These are phyloP conservation scores for Menidia menidia DNA, from an alignment of 2,797 vertebrate species.

Conservation along the genomic window DNA sequence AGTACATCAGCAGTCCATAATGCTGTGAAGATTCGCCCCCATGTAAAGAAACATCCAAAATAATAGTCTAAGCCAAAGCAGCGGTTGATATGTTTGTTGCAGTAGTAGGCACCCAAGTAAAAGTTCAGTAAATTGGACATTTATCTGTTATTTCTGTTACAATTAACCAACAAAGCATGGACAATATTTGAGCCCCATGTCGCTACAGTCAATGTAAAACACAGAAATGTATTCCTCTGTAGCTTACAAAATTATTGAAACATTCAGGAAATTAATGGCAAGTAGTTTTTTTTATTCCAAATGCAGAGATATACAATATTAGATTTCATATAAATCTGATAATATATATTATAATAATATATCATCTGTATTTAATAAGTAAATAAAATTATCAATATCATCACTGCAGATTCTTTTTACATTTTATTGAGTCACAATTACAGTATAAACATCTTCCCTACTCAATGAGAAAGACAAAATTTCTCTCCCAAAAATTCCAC, in stretches of 20 bases:
- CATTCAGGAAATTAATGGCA: background rate
- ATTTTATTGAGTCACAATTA: too few relatives aligned
- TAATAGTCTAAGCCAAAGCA: conserved; percentile 26
- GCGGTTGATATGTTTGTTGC: conserved; percentile 8
- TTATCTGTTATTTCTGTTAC: background rate
- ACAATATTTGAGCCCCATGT: conserved; percentile 61
- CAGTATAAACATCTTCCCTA: too few relatives aligned
- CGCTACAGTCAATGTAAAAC: conserved; percentile 51
- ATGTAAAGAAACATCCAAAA: conserved; percentile 53
- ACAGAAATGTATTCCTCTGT: conserved; percentile 21
- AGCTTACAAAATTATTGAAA: conserved; percentile 13
- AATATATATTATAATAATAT: too few relatives aligned
- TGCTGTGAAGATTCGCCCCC: conserved; percentile 23
- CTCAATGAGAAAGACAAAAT: background rate
- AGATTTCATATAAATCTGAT: too few relatives aligned
- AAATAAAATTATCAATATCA: too few relatives aligned
- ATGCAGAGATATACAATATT: too few relatives aligned
- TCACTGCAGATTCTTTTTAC: too few relatives aligned
- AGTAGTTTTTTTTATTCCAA: background rate
- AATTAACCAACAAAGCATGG: conserved; percentile 56
- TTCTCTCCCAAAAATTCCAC: conserved; percentile 46
- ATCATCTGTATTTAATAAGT: too few relatives aligned
- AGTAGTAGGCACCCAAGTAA: too few relatives aligned
- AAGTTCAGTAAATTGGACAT: background rate
- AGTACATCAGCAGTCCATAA: conserved; percentile 16